Conservation (phyloP, 2,888 invertebrate genomes). For the Beris chalybata region DNA sequence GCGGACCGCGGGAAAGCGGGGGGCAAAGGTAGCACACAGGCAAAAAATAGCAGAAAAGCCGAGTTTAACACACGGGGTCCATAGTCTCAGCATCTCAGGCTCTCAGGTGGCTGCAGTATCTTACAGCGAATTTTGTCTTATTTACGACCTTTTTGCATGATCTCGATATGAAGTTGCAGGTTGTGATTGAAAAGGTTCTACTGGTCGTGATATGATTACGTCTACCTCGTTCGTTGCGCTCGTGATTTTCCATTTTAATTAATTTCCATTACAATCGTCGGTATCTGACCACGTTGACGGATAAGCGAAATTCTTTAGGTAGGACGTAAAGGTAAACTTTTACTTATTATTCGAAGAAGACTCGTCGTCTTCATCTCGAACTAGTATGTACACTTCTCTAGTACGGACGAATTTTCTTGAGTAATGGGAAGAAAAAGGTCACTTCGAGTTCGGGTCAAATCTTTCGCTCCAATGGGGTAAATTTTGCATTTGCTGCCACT, state of each 20-base stretch:
- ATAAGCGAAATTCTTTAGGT: too few relatives aligned
- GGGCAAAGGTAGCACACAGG: background rate
- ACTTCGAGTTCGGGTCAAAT: too few relatives aligned
- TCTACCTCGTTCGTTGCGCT: background rate
- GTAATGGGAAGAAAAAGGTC: too few relatives aligned
- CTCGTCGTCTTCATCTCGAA: too few relatives aligned
- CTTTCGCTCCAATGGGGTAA: too few relatives aligned
- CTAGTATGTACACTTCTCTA: too few relatives aligned
- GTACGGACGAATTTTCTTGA: too few relatives aligned
- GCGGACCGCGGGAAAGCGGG: background rate
- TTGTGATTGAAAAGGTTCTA: conserved; percentile 13
- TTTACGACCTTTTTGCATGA: conserved; percentile 7
- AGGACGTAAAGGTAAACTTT: too few relatives aligned
- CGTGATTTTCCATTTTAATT: conserved; percentile 13
- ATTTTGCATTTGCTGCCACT: too few relatives aligned
- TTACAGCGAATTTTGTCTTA: background rate
- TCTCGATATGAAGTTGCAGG: conserved; percentile 1
- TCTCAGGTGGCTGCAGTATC: background rate
- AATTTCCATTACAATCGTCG: conserved; percentile 5
- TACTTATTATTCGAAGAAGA: too few relatives aligned
- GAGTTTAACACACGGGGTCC: background rate
- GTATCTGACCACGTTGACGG: too few relatives aligned
- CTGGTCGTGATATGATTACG: background rate
- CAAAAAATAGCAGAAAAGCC: background rate
- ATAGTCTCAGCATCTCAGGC: background rate